Conservation (phyloP, 2,888 invertebrate species). For the Sialis fuliginosa region DNA sequence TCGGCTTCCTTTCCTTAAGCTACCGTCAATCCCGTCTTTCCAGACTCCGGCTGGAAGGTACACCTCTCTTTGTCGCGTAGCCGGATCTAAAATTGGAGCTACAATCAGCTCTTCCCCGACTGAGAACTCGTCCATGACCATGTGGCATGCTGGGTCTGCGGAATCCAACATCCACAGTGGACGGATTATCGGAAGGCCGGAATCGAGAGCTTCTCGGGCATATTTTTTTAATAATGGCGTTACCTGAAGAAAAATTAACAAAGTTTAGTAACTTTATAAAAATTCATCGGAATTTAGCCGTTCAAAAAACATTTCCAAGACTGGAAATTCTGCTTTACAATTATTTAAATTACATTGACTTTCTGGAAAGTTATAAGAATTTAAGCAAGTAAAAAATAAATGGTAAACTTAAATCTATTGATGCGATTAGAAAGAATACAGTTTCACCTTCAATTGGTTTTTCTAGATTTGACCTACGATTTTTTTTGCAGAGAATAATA, state of each 20-base stretch:
- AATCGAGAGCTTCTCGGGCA: constrained; percentile 59
- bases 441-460: constrained; percentile 4
- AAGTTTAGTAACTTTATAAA: constrained; percentile 2
- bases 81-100: constrained; percentile 63
- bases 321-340: background rate
- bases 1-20: constrained; percentile 67
- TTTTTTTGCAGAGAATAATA: too few relatives aligned
- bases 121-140: constrained; percentile 70
- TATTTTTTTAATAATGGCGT: constrained; percentile 61
- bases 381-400: too few relatives aligned
- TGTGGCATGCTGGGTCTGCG: constrained; percentile 56
- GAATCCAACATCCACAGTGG: constrained; percentile 84
- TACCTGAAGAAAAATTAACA: constrained; percentile 28
- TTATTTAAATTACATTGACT: too few relatives aligned
- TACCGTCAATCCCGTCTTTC: constrained; percentile 81
- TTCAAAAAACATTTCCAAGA: background rate
- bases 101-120: constrained; percentile 82
- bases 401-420: too few relatives aligned
- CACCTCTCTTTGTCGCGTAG: constrained; percentile 57
- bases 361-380: too few relatives aligned
- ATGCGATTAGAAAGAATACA: too few relatives aligned
- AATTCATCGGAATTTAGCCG: background rate
- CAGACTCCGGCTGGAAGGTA: constrained; percentile 84
- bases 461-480: background rate
- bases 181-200: constrained; percentile 67